phyloP scores from a whole-genome alignment of 1,140 invertebrate species.

The Tetranychus cinnabarinus region DNA sequence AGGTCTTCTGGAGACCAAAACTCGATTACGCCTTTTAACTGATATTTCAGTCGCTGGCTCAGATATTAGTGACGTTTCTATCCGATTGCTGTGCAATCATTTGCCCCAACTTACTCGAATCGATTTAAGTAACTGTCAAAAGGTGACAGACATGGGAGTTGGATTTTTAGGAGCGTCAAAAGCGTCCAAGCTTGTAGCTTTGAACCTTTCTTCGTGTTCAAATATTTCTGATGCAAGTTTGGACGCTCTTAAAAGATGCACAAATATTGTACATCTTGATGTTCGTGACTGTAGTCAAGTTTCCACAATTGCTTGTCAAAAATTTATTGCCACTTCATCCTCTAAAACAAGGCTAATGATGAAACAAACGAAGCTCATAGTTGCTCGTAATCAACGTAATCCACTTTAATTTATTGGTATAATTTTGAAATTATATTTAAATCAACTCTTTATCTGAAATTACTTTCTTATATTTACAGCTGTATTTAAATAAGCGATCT shows the following conservation, averaged over 20 bases:
- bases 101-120: constrained; percentile 42
- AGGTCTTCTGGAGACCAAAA: constrained; percentile 52
- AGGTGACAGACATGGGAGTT: constrained; percentile 69
- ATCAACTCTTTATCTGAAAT: too few relatives aligned
- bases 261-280: constrained; percentile 13
- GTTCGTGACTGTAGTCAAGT: constrained; percentile 15
- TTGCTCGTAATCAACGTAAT: too few relatives aligned
- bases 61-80: constrained; percentile 61
- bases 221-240: constrained; percentile 54
- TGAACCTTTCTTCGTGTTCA: constrained; percentile 55
- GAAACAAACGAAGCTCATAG: not conserved
- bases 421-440: too few relatives aligned
- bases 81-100: constrained; percentile 52
- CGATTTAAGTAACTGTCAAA: constrained; percentile 56
- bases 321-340: constrained; percentile 11
- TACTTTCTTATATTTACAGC: too few relatives aligned
- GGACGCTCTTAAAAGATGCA: constrained; percentile 35
- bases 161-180: constrained; percentile 45
- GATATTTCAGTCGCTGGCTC: constrained; percentile 54
- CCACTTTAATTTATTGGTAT: too few relatives aligned
- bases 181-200: constrained; percentile 30
- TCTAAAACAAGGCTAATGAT: not conserved
- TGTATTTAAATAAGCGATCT: too few relatives aligned
- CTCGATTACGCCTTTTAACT: constrained; percentile 46
- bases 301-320: constrained; percentile 11